Conservation (phyloP, 2,113 vertebrate species). For the Salminus brasiliensis region DNA sequence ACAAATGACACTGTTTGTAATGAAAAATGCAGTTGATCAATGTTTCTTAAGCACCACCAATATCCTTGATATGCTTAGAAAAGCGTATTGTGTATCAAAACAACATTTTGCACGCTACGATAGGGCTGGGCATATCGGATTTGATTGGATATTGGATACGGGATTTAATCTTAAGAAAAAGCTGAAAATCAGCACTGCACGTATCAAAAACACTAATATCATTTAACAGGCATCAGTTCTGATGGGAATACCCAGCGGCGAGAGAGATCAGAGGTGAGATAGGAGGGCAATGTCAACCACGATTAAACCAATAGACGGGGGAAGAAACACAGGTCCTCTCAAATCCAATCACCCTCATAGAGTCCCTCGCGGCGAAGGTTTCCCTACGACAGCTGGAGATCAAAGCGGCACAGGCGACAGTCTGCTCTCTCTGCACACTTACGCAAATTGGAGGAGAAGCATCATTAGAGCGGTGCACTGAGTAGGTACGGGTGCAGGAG, state of each 20-base stretch:
- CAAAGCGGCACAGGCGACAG: not conserved
- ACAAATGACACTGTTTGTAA: too few relatives aligned
- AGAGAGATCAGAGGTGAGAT: not conserved
- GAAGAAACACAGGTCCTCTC: constrained; percentile 30
- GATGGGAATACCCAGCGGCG: not conserved
- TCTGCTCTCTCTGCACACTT: not conserved
- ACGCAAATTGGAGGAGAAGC: constrained; percentile 7
- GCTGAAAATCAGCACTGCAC: not conserved
- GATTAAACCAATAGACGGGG: constrained; percentile 1
- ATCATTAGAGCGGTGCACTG: not conserved
- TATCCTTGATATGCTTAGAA: too few relatives aligned
- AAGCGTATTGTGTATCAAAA: too few relatives aligned
- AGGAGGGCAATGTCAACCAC: not conserved
- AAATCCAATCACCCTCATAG: constrained; percentile 34
- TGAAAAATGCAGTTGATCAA: too few relatives aligned
- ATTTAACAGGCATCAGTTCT: not conserved
- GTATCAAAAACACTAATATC: not conserved
- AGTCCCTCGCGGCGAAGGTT: constrained; percentile 48
- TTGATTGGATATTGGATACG: not conserved
- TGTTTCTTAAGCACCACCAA: too few relatives aligned
- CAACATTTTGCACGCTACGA: too few relatives aligned
- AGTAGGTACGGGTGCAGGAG: not conserved
- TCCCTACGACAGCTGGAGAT: constrained; percentile 2
- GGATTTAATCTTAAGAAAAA: not conserved
- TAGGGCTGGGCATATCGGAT: too few relatives aligned